A percentile compares a stretch with the other conserved stretches of the same genome.
These are phyloP conservation scores for Paracanthobrama guichenoti DNA, from an alignment of 2,113 vertebrate species.

Conservation along the genomic window DNA sequence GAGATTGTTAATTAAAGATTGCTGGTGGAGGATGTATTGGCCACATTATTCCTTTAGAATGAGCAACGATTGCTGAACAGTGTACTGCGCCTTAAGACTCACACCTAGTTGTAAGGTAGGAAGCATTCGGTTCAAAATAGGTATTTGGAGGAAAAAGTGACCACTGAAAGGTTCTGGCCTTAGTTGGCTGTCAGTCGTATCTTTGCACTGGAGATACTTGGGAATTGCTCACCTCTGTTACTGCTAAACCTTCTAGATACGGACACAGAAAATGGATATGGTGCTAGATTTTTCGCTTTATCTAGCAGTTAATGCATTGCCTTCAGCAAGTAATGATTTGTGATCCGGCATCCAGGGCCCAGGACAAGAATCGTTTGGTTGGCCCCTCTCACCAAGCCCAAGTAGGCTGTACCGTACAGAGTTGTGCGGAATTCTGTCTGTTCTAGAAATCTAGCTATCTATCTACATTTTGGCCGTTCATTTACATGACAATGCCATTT, in stretches of 20 bases:
- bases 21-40: slow-evolving; percentile 51
- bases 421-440: background rate
- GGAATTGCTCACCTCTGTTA: slow-evolving; percentile 25
- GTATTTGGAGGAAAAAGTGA: background rate
- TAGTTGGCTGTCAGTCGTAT: background rate
- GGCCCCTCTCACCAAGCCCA: background rate
- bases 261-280: slow-evolving; percentile 34
- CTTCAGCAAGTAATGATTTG: slow-evolving; percentile 32
- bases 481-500: too few relatives aligned
- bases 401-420: background rate
- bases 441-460: too few relatives aligned
- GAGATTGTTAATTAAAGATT: slow-evolving; percentile 66
- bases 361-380: background rate
- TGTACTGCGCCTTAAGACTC: background rate
- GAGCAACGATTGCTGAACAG: slow-evolving; percentile 22
- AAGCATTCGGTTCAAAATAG: background rate
- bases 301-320: slow-evolving; percentile 37
- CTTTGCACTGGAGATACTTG: slow-evolving; percentile 15
- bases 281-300: slow-evolving; percentile 31
- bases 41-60: slow-evolving; percentile 36
- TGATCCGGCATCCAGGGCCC: background rate
- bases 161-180: background rate
- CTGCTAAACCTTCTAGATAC: slow-evolving; percentile 22
- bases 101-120: background rate
- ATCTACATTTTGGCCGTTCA: too few relatives aligned